Conservation (phyloP, 2,113 vertebrate species). For the Paralichthys olivaceus region DNA sequence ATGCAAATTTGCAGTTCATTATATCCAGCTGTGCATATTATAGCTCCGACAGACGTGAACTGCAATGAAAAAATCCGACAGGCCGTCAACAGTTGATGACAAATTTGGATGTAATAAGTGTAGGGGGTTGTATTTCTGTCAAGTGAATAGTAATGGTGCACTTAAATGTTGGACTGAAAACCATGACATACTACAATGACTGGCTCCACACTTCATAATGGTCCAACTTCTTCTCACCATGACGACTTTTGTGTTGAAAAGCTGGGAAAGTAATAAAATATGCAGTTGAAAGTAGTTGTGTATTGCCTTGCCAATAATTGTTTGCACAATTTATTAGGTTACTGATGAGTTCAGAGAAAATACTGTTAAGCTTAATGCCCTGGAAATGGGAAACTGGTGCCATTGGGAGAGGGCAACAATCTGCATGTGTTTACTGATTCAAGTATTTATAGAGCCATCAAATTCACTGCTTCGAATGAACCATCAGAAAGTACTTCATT, state of each 20-base stretch:
- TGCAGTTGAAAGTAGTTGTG: constrained; percentile 1
- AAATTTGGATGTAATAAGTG: constrained; percentile 43
- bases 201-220: not conserved
- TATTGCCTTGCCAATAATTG: constrained; percentile 33
- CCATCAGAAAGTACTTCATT: not conserved
- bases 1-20: constrained; percentile 60
- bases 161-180: constrained; percentile 11
- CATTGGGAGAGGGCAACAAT: not conserved
- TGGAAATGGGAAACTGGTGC: not conserved
- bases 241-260: not conserved
- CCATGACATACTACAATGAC: not conserved
- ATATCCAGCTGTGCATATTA: constrained; percentile 58
- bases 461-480: constrained; percentile 8
- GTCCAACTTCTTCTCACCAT: constrained; percentile 3
- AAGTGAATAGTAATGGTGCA: constrained; percentile 21
- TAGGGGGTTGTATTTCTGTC: constrained; percentile 21
- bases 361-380: constrained; percentile 29
- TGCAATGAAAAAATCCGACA: constrained; percentile 7
- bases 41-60: constrained; percentile 39
- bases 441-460: constrained; percentile 11
- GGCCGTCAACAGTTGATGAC: constrained; percentile 24
- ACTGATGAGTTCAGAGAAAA: constrained; percentile 21
- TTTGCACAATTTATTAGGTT: constrained; percentile 33
- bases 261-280: constrained; percentile 17
- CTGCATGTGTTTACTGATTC: not conserved